Conservation (phyloP, 1,140 invertebrate genomes). For the Radopholus similis region DNA sequence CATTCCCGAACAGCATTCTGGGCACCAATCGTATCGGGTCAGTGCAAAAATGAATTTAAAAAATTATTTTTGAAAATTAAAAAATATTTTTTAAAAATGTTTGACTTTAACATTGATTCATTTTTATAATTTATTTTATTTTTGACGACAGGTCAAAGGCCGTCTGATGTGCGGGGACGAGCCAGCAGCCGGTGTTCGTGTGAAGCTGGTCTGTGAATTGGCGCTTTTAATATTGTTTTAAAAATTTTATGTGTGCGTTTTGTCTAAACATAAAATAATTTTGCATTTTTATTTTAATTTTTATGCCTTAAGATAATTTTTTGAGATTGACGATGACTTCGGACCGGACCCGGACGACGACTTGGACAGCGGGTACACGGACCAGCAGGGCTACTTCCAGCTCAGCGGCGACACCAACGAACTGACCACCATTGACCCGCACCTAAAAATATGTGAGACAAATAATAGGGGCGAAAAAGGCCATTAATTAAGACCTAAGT, state of each 20-base stretch:
- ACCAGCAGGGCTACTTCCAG: constrained; percentile 47
- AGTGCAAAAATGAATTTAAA: constrained; percentile 21
- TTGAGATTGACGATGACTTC: constrained; percentile 19
- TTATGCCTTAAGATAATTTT: neutral
- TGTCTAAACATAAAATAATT: neutral
- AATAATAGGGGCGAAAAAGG: no score
- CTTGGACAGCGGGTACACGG: constrained; percentile 48
- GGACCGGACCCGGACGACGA: constrained; percentile 58
- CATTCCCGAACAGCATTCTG: constrained; percentile 48
- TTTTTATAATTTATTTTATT: no score
- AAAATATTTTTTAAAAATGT: no score
- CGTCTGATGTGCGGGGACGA: constrained; percentile 46
- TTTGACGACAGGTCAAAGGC: constrained; percentile 53
- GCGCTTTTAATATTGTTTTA: constrained; percentile 11
- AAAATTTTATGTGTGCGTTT: neutral
- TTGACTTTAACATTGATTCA: no score
- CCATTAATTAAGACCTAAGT: no score
- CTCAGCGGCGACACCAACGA: constrained; percentile 50
- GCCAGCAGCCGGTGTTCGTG: constrained; percentile 51
- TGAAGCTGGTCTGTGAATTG: constrained; percentile 59
- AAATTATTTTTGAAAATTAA: no score
- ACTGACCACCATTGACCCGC: constrained; percentile 58
- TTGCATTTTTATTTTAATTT: neutral
- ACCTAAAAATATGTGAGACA: constrained; percentile 53
- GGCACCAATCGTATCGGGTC: constrained; percentile 53